Percentiles rank a stretch among this genome's conserved stretches.
These are phyloP conservation scores for Falcunculus frontatus DNA, from an alignment of 2,113 vertebrate species.

Conservation along the genomic window DNA sequence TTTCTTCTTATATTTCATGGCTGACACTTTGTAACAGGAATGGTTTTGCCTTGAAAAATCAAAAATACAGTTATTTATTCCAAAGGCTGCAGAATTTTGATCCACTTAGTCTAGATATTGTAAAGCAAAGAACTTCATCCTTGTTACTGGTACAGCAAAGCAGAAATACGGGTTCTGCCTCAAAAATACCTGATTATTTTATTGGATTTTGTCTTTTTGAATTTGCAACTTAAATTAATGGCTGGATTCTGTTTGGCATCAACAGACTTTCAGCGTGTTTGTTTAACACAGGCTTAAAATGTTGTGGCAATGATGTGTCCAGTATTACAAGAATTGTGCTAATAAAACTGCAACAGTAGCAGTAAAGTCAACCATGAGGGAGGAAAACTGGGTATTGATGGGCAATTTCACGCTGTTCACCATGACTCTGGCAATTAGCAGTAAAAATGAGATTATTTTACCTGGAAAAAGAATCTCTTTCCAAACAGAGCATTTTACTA, in stretches of 20 bases:
- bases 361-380: neutral
- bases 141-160: neutral
- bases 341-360: neutral
- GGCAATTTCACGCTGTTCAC: neutral
- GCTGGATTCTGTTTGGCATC: neutral
- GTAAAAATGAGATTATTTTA: slow-evolving; percentile 15
- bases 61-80: neutral
- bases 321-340: neutral
- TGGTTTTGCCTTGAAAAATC: neutral
- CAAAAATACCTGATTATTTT: neutral
- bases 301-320: neutral
- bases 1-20: neutral
- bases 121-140: neutral
- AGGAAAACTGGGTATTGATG: neutral
- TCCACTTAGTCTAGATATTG: neutral
- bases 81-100: neutral
- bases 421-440: neutral
- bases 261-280: neutral
- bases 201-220: neutral
- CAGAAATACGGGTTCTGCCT: neutral
- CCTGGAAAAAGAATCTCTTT: neutral
- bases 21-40: neutral
- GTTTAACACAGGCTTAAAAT: neutral
- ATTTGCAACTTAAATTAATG: neutral
- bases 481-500: neutral